Evolutionary conservation across 2,797 vertebrate genomes (phyloP).

Genomic region (Florisuga fusca): DNA sequence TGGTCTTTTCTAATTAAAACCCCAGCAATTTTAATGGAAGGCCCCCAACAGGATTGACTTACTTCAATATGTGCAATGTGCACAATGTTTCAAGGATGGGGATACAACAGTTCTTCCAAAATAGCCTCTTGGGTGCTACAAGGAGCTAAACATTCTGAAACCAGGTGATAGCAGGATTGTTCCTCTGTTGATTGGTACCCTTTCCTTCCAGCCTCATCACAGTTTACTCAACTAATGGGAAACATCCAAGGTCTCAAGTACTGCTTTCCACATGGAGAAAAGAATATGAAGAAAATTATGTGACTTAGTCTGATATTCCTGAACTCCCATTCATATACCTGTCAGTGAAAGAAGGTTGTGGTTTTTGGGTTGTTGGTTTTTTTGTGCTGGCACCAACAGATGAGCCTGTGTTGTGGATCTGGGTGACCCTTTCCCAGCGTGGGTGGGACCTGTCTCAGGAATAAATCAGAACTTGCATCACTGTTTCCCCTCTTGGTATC

Average conservation of each 20-base stretch:
- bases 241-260: not conserved
- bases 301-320: not conserved
- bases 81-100: not conserved
- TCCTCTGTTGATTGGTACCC: not conserved
- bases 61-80: not conserved
- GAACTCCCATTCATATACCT: not conserved
- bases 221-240: not conserved
- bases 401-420: not conserved
- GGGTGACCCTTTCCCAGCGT: accelerated
- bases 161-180: not conserved
- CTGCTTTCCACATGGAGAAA: not conserved
- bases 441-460: not conserved
- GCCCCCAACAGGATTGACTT: not conserved
- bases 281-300: not conserved
- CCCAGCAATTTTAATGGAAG: not conserved
- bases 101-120: not conserved
- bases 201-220: not conserved
- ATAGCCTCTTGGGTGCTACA: not conserved
- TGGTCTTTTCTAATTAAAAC: not conserved
- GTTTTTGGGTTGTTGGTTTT: not conserved
- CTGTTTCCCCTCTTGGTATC: not conserved
- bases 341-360: not conserved
- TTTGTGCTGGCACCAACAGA: not conserved
- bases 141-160: not conserved
- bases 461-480: not conserved